Percentiles rank a stretch among this genome's conserved stretches.
Conservation (phyloP, 2,113 vertebrate genomes). For the Ageneiosus marmoratus region DNA sequence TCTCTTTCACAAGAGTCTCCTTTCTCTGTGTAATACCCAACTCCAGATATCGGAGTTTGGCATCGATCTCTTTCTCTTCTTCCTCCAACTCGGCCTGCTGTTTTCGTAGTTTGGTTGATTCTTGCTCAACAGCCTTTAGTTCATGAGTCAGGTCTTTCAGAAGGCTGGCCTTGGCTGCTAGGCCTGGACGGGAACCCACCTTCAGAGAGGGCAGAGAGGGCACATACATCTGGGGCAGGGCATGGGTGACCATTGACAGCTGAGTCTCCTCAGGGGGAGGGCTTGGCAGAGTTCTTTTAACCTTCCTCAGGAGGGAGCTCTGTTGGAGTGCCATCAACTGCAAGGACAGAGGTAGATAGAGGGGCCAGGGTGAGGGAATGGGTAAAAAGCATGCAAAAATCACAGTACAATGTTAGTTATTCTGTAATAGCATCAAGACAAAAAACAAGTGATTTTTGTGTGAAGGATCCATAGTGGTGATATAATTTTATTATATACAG, state of each 20-base stretch:
- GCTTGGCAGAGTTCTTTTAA: slow-evolving; percentile 96
- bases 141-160: slow-evolving; percentile 94
- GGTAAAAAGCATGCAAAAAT: slow-evolving; percentile 58
- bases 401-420: slow-evolving; percentile 36
- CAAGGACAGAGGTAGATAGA: slow-evolving; percentile 54
- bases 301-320: slow-evolving; percentile 90
- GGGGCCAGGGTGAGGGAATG: slow-evolving; percentile 57
- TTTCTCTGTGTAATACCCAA: slow-evolving; percentile 95
- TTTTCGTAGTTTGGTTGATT: slow-evolving; percentile 94
- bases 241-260: slow-evolving; percentile 83
- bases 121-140: slow-evolving; percentile 93
- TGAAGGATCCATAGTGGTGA: not conserved
- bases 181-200: slow-evolving; percentile 71
- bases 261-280: slow-evolving; percentile 94
- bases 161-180: slow-evolving; percentile 89
- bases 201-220: slow-evolving; percentile 82
- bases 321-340: slow-evolving; percentile 91
- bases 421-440: slow-evolving; percentile 12
- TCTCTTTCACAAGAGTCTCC: slow-evolving; percentile 90
- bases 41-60: slow-evolving; percentile 95
- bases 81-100: slow-evolving; percentile 97
- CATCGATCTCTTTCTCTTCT: slow-evolving; percentile 98
- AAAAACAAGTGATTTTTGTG: not conserved
- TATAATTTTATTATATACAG: too few species aligned
- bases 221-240: slow-evolving; percentile 85